Evolutionary conservation across 1,140 invertebrate species (phyloP).

Genomic region (Drosophila ambigua): DNA sequence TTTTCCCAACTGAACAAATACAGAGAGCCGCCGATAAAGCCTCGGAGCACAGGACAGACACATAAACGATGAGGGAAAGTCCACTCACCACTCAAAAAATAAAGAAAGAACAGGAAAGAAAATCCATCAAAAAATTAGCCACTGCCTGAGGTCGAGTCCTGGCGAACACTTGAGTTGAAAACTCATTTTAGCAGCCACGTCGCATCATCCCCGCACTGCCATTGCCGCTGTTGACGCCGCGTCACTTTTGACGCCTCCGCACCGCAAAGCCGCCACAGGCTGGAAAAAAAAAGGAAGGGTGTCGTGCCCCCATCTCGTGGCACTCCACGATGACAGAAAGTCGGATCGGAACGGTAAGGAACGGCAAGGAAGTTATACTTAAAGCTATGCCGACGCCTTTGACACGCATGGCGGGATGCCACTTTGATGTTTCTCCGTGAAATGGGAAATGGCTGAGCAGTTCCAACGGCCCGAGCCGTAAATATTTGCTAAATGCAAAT

Average conservation of each 20-base stretch:
- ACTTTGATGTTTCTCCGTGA: conserved; percentile 64
- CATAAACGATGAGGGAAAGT: background rate
- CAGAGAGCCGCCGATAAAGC: background rate
- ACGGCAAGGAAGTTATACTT: conserved; percentile 63
- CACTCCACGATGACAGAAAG: conserved; percentile 33
- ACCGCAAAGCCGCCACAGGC: conserved; percentile 39
- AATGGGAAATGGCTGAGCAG: background rate
- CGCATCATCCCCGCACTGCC: background rate
- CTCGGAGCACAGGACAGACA: too few species aligned
- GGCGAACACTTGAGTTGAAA: conserved; percentile 51
- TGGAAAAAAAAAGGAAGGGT: conserved; percentile 18
- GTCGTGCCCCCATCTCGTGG: background rate
- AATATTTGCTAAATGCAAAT: conserved; percentile 80
- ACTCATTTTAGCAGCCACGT: conserved; percentile 54
- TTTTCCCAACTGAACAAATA: conserved; percentile 24
- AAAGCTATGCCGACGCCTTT: conserved; percentile 77
- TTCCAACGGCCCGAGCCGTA: conserved; percentile 20
- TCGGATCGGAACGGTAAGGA: conserved; percentile 43
- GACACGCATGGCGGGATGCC: conserved; percentile 66
- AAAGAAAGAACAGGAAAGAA: conserved; percentile 24
- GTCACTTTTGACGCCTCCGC: conserved; percentile 44
- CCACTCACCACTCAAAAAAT: background rate
- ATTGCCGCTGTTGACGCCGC: conserved; percentile 32
- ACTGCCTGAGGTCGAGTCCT: conserved; percentile 39
- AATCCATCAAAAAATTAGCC: conserved; percentile 75